These are phyloP conservation scores for Xiphorhynchus elegans DNA, from an alignment of 2,113 vertebrate species.

Conservation along the genomic window DNA sequence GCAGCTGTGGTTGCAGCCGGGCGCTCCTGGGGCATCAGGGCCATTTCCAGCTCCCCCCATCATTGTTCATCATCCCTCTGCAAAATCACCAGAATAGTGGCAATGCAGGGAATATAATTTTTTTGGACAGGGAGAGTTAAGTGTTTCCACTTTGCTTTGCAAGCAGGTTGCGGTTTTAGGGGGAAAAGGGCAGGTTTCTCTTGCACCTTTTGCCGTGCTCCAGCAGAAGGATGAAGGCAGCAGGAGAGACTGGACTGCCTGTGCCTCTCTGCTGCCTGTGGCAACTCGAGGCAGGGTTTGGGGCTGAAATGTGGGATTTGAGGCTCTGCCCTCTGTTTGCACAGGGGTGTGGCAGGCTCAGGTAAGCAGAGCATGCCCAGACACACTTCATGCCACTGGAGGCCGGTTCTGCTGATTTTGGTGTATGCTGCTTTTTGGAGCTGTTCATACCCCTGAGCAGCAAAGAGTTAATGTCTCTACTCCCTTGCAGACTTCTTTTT, in stretches of 20 bases:
- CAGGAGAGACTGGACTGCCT: not conserved
- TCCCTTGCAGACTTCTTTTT: not conserved
- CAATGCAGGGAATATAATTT: not conserved
- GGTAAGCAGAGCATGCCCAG: not conserved
- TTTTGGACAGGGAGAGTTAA: not conserved
- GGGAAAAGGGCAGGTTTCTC: not conserved
- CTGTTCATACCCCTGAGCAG: not conserved
- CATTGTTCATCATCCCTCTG: not conserved
- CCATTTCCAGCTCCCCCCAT: not conserved
- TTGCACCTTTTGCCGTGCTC: not conserved
- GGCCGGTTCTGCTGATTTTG: accelerated
- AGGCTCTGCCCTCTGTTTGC: not conserved
- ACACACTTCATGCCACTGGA: not conserved
- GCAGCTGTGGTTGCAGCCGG: not conserved
- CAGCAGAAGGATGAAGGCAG: accelerated
- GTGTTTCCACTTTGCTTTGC: not conserved
- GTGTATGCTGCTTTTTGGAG: not conserved
- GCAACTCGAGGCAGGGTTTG: not conserved
- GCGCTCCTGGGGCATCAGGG: not conserved
- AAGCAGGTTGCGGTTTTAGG: not conserved
- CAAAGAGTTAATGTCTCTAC: slow-evolving; percentile 10
- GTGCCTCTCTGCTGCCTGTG: not conserved
- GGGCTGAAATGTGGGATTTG: slow-evolving; percentile 26
- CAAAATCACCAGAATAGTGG: not conserved
- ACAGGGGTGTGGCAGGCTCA: not conserved